Base-by-base conservation (phyloP, 2,797 vertebrate genomes). In the Tokudaia tokunoshimensis region DNA sequence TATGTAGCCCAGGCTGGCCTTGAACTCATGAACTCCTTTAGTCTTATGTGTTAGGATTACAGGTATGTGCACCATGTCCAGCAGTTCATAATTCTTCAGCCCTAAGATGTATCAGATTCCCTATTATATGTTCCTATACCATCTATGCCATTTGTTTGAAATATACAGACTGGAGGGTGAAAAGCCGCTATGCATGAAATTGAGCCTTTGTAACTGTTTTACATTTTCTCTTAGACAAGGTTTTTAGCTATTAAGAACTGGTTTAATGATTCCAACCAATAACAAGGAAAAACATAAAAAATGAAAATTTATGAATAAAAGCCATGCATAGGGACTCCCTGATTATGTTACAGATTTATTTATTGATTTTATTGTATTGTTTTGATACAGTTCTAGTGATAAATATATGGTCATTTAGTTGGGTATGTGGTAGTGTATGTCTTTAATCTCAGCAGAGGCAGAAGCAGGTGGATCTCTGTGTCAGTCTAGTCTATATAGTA, bases 211-310 rank as follows among this genome's bases (percentile, higher is more conserved):
- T 85, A 50, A 37, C 80, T 93, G 89, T 86, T 91, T 93, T 84
- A 65, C 44, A 93, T 74, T 94, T 94, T 93, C 78, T 94, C 83
- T 67, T 95, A 81, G 63, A 34, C 92, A 50, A 97, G 47, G n/a
- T 87, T 80, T 97, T 94, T 92, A 88, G 85, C 55, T 94, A 85
- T 59, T 13, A 63, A 34, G 13, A 96, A 87, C 20, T 92, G 15
- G 88, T 72, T 96, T 75, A 95, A 78, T 84, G 17, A 65, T 50
- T 63, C 63, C 41, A 67, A 86, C 1, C 79, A n/a, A 96, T n/a
- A 93, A 83, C 22, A 95, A 97, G 47, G 59, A 94, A 92, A n/a
- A 47, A 80, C 34, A 4, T 65, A 50, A 12, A 67, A 65, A 94
- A 95, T 15, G 29, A 80, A 74, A 76, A 82, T 86, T 26, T 91